phyloP scores from a whole-genome alignment of 1,140 invertebrate species.

The Listronotus oregonensis region DNA sequence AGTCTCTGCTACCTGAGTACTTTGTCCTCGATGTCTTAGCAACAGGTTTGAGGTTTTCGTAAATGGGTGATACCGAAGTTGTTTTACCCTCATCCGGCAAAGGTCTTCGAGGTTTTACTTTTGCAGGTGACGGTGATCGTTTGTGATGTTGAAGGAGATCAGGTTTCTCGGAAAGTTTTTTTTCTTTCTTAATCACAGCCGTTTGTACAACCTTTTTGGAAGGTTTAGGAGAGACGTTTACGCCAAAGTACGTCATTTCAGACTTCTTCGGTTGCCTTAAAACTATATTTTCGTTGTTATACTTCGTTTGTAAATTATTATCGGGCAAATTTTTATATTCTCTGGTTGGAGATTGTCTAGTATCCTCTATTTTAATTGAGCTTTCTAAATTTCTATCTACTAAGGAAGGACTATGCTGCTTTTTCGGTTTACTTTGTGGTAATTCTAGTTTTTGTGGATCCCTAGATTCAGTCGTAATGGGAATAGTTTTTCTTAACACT shows the following conservation, averaged over 20 bases:
- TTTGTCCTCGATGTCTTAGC: slow-evolving; percentile 24
- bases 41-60: slow-evolving; percentile 48
- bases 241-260: slow-evolving; percentile 54
- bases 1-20: slow-evolving; percentile 37
- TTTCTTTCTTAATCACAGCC: slow-evolving; percentile 42
- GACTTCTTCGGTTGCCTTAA: slow-evolving; percentile 53
- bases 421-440: slow-evolving; percentile 20
- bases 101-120: slow-evolving; percentile 27
- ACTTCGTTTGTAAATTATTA: slow-evolving; percentile 33
- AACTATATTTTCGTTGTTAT: slow-evolving; percentile 41
- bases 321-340: slow-evolving; percentile 37
- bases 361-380: slow-evolving; percentile 1
- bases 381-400: slow-evolving; percentile 35
- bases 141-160: slow-evolving; percentile 46
- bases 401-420: slow-evolving; percentile 50
- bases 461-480: slow-evolving; percentile 23
- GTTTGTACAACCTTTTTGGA: slow-evolving; percentile 27
- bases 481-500: slow-evolving; percentile 40
- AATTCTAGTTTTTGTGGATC: slow-evolving; percentile 11
- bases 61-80: slow-evolving; percentile 41
- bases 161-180: slow-evolving; percentile 44
- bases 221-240: slow-evolving; percentile 41
- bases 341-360: slow-evolving; percentile 18
- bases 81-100: slow-evolving; percentile 17
- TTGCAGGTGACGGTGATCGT: slow-evolving; percentile 29